Evolutionary conservation across 2,113 vertebrate genomes (phyloP).

Genomic region (Sinocyclocheilus grahami): DNA sequence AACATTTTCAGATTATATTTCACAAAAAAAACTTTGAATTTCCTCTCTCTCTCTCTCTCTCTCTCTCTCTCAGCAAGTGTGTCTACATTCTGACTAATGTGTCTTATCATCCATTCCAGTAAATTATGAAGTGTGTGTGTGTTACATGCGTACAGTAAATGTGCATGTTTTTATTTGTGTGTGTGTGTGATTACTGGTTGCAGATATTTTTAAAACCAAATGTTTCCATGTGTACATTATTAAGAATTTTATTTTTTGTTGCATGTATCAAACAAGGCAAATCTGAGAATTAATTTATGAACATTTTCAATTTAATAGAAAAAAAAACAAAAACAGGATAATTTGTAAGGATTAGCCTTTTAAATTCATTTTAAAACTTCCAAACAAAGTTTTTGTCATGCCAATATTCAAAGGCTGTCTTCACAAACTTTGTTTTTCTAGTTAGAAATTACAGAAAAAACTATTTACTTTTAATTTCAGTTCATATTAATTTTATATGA

Average conservation of each 20-base stretch:
- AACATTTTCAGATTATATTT: constrained; percentile 5
- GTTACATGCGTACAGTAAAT: neutral
- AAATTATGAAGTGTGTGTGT: constrained; percentile 21
- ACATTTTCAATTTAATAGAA: neutral
- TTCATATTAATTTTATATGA: no score
- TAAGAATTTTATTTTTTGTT: neutral
- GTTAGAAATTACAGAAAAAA: no score
- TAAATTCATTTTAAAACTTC: no score
- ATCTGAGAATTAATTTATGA: neutral
- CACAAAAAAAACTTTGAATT: neutral
- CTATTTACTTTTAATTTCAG: no score
- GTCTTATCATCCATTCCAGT: constrained; percentile 44
- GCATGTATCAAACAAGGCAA: neutral
- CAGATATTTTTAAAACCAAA: neutral
- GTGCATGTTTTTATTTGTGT: neutral
- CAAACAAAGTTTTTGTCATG: no score
- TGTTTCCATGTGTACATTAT: neutral
- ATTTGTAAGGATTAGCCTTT: neutral
- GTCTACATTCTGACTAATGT: constrained; percentile 24
- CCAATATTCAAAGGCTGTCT: no score
- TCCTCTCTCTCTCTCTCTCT: neutral
- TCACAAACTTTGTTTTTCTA: no score
- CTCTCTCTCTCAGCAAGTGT: constrained; percentile 31
- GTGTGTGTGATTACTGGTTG: neutral
- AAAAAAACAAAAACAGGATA: neutral